These are phyloP conservation scores for Microplitis mediator DNA, from an alignment of 1,140 invertebrate species.

Conservation along the genomic window DNA sequence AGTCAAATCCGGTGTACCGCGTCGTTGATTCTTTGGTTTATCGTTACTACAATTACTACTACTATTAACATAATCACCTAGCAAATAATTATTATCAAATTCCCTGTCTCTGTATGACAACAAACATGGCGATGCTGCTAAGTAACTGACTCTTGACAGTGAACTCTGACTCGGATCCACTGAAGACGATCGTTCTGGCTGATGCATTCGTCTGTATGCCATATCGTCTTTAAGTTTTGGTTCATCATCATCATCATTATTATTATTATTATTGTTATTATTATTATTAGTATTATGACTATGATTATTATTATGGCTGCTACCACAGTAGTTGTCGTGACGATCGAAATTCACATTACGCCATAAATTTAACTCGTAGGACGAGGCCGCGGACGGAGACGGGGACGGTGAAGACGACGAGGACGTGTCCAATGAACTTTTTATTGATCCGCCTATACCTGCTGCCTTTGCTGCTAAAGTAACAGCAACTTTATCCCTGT, in stretches of 20 bases:
- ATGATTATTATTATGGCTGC: too few species aligned
- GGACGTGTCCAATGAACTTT: conserved; percentile 35
- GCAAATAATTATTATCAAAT: neutral
- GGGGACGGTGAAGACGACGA: conserved; percentile 28
- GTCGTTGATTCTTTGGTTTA: conserved; percentile 67
- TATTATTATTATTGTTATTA: too few species aligned
- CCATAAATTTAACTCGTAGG: neutral
- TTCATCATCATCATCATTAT: too few species aligned
- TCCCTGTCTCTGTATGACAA: conserved; percentile 39
- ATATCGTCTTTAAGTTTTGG: conserved; percentile 74
- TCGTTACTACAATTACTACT: neutral
- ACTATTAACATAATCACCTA: neutral
- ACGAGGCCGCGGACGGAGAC: conserved; percentile 33
- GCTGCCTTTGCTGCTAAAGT: neutral
- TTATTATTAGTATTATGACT: too few species aligned
- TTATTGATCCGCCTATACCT: conserved; percentile 18
- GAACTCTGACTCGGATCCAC: conserved; percentile 63
- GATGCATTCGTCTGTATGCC: conserved; percentile 75
- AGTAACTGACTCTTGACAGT: conserved; percentile 73
- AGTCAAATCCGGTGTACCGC: conserved; percentile 67
- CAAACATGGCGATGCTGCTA: conserved; percentile 73
- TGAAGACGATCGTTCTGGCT: conserved; percentile 61
- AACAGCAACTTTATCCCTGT: conserved; percentile 35
- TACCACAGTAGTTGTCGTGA: neutral
- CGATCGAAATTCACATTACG: conserved; percentile 14